phyloP scores from a whole-genome alignment of 2,797 vertebrate genomes.

The Ptychobarbus kaznakovi region DNA sequence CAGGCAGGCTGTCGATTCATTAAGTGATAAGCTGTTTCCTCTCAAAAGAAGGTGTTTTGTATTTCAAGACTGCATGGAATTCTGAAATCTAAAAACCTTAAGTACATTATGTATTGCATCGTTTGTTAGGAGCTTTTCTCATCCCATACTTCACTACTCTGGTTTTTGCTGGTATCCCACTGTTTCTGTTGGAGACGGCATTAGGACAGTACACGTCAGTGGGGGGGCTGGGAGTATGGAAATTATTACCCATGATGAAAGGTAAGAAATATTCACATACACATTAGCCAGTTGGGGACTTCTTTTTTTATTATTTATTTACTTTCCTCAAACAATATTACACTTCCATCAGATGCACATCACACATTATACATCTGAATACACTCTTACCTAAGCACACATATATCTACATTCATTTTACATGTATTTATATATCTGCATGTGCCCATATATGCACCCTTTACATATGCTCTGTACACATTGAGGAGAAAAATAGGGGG shows the following conservation, averaged over 20 bases:
- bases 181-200: conserved; percentile 90
- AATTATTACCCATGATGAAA: conserved; percentile 93
- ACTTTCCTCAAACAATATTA: too few species aligned
- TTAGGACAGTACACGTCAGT: conserved; percentile 90
- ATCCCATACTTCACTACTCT: conserved; percentile 91
- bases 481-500: too few species aligned
- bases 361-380: too few species aligned
- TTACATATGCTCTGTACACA: too few species aligned
- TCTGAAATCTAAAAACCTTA: neutral
- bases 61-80: neutral
- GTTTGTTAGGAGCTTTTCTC: conserved; percentile 86
- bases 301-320: too few species aligned
- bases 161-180: conserved; percentile 91
- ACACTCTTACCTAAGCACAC: too few species aligned
- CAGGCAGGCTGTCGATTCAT: neutral
- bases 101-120: neutral
- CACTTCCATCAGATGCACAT: too few species aligned
- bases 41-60: neutral
- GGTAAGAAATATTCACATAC: conserved; percentile 72
- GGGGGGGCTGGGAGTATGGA: conserved; percentile 91
- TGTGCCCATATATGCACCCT: too few species aligned
- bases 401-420: too few species aligned
- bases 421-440: too few species aligned
- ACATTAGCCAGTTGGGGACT: neutral
- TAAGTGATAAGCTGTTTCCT: neutral